Base-by-base conservation (phyloP, 2,113 vertebrate species). In the Podarcis muralis region DNA sequence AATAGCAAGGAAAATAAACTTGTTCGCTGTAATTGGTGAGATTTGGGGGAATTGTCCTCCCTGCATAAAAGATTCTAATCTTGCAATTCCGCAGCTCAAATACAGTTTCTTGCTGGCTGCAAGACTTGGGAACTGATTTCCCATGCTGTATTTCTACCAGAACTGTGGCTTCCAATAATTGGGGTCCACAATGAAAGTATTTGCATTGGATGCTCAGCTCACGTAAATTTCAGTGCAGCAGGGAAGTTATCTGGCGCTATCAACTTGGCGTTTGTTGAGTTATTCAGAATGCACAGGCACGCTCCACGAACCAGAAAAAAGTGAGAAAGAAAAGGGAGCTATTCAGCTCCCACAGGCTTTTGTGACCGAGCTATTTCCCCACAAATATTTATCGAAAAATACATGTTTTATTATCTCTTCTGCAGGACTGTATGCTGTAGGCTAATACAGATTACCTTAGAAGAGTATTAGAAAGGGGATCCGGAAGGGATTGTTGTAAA, bases 101-200 rank as follows among this genome's bases (percentile, higher is more conserved):
- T 88, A 68, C 0, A 68, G 81, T 86, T 32, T 62, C 35, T 83
- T 4, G 69, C 25, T 83, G 92, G 86, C 43, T 87, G 6, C 18
- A 66, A 69, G 90, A 85, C 83, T 88, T 62, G 82, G 48, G 40
- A 77, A 65, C 32, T 87, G 81, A 76, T 71, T 81, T 85, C 84
- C 77, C 83, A 85, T 87, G 72, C 87, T 6, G 76, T 83, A 16
- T 74, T 83, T 79, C 76, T 37, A 85, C 74, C 71, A 62, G 75
- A 89, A 92, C 87, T 90, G 82, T 81, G 93, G 87, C 76, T 80
- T 92, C 90, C 81, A 87, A 91, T 84, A 85, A 78, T 32, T 65
- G 48, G 32, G 85, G 69, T 77, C 92, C 87, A 74, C 81, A 92
- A 89, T 92, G 37, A 76, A 86, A 7, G 81, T 69, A 85, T 84